These are phyloP conservation scores for Buphagus erythrorhynchus DNA, from an alignment of 2,797 vertebrate species.

Conservation along the genomic window DNA sequence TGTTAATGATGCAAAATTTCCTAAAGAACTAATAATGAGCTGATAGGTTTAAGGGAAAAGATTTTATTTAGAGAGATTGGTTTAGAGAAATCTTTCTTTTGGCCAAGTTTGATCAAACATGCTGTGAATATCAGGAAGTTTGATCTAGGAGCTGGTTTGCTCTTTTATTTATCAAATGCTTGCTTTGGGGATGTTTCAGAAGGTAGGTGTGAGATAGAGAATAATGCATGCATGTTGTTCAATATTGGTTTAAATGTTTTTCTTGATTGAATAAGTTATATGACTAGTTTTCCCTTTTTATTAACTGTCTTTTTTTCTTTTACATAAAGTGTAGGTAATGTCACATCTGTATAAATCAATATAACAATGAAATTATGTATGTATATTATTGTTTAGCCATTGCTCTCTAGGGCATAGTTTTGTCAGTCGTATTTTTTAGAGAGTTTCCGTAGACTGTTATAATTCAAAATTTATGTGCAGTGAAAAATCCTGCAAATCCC, in stretches of 20 bases:
- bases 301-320: background rate
- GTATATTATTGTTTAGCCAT: constrained; percentile 55
- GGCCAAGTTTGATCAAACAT: background rate
- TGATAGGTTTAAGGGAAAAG: background rate
- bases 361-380: background rate
- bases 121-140: background rate
- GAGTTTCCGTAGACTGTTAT: background rate
- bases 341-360: constrained; percentile 36
- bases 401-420: constrained; percentile 17
- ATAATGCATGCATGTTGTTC: background rate
- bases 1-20: background rate
- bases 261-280: background rate
- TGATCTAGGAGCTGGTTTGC: background rate
- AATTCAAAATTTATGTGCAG: too few species aligned
- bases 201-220: background rate
- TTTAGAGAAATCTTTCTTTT: background rate
- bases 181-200: background rate
- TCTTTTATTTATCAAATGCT: background rate
- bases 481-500: background rate
- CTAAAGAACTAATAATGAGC: background rate
- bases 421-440: constrained; percentile 15
- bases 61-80: background rate
- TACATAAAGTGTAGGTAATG: background rate
- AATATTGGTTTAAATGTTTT: background rate
- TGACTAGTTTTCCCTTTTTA: background rate